These are phyloP conservation scores for Drosophila trichaetosa DNA, from an alignment of 2,888 invertebrate species.

Conservation along the genomic window DNA sequence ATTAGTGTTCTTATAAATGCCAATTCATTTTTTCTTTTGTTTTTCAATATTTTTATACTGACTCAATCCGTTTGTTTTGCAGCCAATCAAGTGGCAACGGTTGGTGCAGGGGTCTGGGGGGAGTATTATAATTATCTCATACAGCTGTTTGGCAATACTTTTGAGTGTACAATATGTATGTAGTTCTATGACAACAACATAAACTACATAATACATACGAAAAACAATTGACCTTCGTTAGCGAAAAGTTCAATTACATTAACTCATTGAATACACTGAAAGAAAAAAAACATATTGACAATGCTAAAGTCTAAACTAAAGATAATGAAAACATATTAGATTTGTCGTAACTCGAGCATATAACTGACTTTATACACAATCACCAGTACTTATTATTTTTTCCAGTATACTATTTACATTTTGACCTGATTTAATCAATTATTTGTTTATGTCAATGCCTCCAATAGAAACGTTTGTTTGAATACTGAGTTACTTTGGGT, in stretches of 20 bases:
- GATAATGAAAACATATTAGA: not conserved
- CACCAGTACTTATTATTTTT: not conserved
- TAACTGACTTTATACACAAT: too few relatives aligned
- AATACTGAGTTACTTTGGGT: not conserved
- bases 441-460: not conserved
- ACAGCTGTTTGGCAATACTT: conserved; percentile 31
- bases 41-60: conserved; percentile 43
- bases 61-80: conserved; percentile 54
- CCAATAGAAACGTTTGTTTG: not conserved
- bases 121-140: conserved; percentile 57
- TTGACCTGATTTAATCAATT: not conserved
- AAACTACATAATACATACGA: conserved; percentile 46
- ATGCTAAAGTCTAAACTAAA: not conserved
- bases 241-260: conserved; percentile 70
- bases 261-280: conserved; percentile 49
- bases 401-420: not conserved
- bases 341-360: not conserved
- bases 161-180: not conserved
- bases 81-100: conserved; percentile 3
- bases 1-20: conserved; percentile 70
- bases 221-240: conserved; percentile 71
- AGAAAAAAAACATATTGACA: not conserved
- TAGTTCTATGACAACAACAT: conserved; percentile 35
- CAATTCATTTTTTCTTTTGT: conserved; percentile 42
- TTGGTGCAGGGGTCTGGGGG: not conserved